phyloP scores from a whole-genome alignment of 2,797 vertebrate genomes.

The Hoplostethus atlanticus region DNA sequence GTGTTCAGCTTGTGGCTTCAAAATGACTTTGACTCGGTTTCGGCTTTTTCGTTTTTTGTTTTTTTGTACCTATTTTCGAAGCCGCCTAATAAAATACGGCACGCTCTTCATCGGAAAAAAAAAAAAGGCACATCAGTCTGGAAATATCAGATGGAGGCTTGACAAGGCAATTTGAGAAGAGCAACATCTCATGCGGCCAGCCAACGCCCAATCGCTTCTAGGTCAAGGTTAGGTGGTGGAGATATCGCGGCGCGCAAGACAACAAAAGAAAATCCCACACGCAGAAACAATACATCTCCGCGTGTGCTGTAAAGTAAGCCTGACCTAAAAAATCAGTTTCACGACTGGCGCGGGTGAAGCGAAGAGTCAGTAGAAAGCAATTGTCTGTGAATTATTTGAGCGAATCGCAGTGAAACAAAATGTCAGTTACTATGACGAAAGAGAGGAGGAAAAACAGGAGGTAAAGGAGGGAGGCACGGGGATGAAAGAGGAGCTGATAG shows the following conservation, averaged over 20 bases:
- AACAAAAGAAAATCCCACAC: background rate
- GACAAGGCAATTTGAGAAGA: constrained; percentile 51
- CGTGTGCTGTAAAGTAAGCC: constrained; percentile 2
- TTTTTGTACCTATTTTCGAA: constrained; percentile 10
- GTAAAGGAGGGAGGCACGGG: constrained; percentile 48
- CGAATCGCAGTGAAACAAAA: constrained; percentile 35
- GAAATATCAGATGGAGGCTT: constrained; percentile 10
- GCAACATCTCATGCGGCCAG: constrained; percentile 20
- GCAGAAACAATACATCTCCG: background rate
- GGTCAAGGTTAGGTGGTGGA: constrained; percentile 34
- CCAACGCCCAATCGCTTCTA: constrained; percentile 43
- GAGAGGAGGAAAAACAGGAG: constrained; percentile 45
- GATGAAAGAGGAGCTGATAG: constrained; percentile 61
- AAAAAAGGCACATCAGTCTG: constrained; percentile 17
- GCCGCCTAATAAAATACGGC: constrained; percentile 36
- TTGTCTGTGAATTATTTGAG: constrained; percentile 41
- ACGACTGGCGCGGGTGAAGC: constrained; percentile 1
- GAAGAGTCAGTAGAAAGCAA: constrained; percentile 28
- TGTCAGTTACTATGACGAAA: constrained; percentile 59
- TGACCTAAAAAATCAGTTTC: constrained; percentile 4
- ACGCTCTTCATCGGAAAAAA: constrained; percentile 13
- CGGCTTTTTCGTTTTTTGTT: background rate
- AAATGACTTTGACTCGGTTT: constrained; percentile 15
- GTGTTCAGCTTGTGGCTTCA: constrained; percentile 2
- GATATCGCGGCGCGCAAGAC: background rate